Conservation (phyloP, 1,140 invertebrate genomes). For the Danaus melanippus region DNA sequence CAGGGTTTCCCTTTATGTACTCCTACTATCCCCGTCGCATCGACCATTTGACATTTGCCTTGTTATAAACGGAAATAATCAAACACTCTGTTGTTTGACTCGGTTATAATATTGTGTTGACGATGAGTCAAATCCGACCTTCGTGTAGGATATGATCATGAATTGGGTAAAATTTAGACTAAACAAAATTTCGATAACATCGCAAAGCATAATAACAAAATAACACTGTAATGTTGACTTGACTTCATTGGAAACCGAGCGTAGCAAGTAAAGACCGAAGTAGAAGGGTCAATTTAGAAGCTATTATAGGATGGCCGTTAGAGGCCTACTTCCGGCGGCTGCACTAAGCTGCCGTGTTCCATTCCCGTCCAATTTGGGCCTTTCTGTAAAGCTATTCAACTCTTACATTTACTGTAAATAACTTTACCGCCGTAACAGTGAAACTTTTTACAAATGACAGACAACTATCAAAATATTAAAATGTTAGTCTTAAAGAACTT, state of each 20-base stretch:
- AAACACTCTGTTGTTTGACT: too few species aligned
- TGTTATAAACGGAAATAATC: conserved; percentile 62
- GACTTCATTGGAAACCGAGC: conserved; percentile 24
- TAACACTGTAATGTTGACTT: conserved; percentile 37
- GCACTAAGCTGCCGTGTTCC: conserved; percentile 65
- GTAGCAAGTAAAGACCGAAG: conserved; percentile 35
- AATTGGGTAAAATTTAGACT: not conserved
- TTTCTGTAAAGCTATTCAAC: conserved; percentile 58
- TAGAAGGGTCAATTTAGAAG: conserved; percentile 67
- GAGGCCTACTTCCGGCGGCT: conserved; percentile 66
- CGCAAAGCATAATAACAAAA: conserved; percentile 12
- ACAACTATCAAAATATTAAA: too few species aligned
- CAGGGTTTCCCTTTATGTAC: conserved; percentile 69
- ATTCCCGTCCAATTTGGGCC: conserved; percentile 63
- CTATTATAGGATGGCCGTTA: conserved; percentile 66
- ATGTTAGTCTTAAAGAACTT: too few species aligned
- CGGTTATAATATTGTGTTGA: conserved; percentile 29
- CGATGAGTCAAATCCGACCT: conserved; percentile 9
- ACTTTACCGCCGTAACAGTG: conserved; percentile 26
- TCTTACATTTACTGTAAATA: conserved; percentile 49
- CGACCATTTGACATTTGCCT: conserved; percentile 53
- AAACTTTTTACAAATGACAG: too few species aligned
- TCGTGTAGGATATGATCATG: conserved; percentile 3
- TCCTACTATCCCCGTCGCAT: conserved; percentile 54
- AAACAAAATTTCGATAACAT: too few species aligned